Conservation (phyloP, 2,888 invertebrate species). For the Ophion obscuratus region DNA sequence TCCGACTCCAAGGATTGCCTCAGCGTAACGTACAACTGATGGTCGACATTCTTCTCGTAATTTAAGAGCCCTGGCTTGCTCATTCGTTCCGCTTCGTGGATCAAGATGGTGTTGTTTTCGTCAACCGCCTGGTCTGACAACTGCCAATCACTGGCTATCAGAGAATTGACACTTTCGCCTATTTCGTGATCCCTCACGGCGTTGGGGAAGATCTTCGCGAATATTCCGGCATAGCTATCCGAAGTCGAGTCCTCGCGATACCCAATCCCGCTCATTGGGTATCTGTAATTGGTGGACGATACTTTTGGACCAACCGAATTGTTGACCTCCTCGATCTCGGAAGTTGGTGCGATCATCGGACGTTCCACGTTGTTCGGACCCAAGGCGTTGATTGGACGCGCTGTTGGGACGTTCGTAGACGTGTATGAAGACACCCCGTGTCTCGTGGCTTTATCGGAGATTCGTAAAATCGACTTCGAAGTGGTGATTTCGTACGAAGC, state of each 20-base stretch:
- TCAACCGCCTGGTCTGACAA: constrained; percentile 15
- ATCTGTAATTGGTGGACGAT: constrained; percentile 34
- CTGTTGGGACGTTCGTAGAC: constrained; percentile 29
- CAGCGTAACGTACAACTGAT: constrained; percentile 57
- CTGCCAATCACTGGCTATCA: constrained; percentile 26
- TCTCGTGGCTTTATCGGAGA: constrained; percentile 4
- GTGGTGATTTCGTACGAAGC: constrained; percentile 41
- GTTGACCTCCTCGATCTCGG: constrained; percentile 41
- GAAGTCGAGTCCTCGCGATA: constrained; percentile 32
- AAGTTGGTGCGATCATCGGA: constrained; percentile 29
- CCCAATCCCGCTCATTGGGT: constrained; percentile 4
- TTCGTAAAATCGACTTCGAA: constrained; percentile 19
- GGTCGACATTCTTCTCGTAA: constrained; percentile 48
- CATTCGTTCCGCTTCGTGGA: background rate
- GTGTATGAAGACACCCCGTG: constrained; percentile 32
- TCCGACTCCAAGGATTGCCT: constrained; percentile 53
- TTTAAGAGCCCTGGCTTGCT: constrained; percentile 34
- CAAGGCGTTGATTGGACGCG: constrained; percentile 24
- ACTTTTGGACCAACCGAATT: constrained; percentile 30
- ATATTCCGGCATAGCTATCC: constrained; percentile 29
- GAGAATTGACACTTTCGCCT: constrained; percentile 29
- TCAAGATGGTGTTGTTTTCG: constrained; percentile 1
- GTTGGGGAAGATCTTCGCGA: constrained; percentile 42
- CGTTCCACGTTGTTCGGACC: constrained; percentile 21
- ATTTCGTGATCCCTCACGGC: constrained; percentile 23